Evolutionary conservation across 2,797 vertebrate species (phyloP).

Genomic region (Galagoides demidoff): DNA sequence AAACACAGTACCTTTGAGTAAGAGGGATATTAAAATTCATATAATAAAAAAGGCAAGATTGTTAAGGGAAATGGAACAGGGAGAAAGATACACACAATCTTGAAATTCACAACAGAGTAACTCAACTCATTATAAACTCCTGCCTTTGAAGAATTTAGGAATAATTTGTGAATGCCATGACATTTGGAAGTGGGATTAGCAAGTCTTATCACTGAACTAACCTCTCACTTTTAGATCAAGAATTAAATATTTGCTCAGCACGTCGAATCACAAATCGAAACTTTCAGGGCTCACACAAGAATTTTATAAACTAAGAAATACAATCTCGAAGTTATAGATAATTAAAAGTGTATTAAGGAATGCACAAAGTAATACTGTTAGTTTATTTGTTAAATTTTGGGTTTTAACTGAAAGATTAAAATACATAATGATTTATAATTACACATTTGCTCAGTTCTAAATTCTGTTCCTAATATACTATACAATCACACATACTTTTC

Average conservation of each 20-base stretch:
- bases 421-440: slow-evolving; percentile 28
- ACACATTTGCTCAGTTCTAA: slow-evolving; percentile 19
- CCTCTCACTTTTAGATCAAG: slow-evolving; percentile 71
- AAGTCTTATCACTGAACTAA: slow-evolving; percentile 80
- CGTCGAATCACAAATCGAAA: slow-evolving; percentile 72
- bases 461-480: background rate
- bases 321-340: slow-evolving; percentile 44
- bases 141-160: slow-evolving; percentile 72
- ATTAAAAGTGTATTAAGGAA: slow-evolving; percentile 26
- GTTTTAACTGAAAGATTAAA: slow-evolving; percentile 27
- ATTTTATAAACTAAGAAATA: slow-evolving; percentile 63
- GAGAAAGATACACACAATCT: slow-evolving; percentile 30
- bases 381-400: background rate
- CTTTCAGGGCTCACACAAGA: slow-evolving; percentile 62
- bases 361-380: background rate
- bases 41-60: slow-evolving; percentile 34
- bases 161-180: slow-evolving; percentile 79
- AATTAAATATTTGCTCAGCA: slow-evolving; percentile 80
- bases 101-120: slow-evolving; percentile 60
- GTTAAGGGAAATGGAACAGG: slow-evolving; percentile 56
- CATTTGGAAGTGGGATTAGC: slow-evolving; percentile 80
- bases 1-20: slow-evolving; percentile 37
- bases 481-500: slow-evolving; percentile 4
- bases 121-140: slow-evolving; percentile 49
- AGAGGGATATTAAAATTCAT: slow-evolving; percentile 52